Conservation (phyloP, 2,113 vertebrate species). For the Lonchura striata region DNA sequence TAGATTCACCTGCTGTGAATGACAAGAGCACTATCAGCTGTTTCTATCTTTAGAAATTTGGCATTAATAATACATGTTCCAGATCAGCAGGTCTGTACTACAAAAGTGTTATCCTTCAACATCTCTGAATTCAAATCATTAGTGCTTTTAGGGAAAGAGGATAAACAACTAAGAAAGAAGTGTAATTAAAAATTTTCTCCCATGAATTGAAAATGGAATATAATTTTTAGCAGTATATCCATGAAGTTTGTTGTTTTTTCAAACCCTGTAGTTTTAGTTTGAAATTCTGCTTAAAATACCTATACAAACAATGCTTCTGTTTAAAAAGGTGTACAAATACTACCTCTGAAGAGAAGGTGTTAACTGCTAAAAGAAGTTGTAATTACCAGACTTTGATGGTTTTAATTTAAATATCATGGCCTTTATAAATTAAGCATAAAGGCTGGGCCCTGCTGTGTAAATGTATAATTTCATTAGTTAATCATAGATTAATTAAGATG, state of each 20-base stretch:
- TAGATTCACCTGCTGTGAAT: background rate
- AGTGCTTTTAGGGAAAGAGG: background rate
- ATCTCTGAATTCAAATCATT: background rate
- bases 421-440: background rate
- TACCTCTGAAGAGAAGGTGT: background rate
- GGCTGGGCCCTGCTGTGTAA: background rate
- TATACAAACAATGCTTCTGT: background rate
- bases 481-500: background rate
- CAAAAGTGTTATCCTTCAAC: background rate
- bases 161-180: background rate
- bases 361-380: background rate
- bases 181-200: background rate
- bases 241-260: background rate
- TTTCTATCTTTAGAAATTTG: background rate
- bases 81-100: background rate
- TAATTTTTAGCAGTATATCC: background rate
- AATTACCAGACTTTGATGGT: background rate
- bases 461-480: background rate
- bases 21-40: background rate
- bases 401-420: background rate
- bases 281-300: background rate
- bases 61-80: fast-evolving
- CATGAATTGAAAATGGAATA: background rate
- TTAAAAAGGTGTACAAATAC: background rate
- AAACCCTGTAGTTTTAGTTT: background rate